phyloP scores from a whole-genome alignment of 2,888 invertebrate species.

The Caprella mutica region DNA sequence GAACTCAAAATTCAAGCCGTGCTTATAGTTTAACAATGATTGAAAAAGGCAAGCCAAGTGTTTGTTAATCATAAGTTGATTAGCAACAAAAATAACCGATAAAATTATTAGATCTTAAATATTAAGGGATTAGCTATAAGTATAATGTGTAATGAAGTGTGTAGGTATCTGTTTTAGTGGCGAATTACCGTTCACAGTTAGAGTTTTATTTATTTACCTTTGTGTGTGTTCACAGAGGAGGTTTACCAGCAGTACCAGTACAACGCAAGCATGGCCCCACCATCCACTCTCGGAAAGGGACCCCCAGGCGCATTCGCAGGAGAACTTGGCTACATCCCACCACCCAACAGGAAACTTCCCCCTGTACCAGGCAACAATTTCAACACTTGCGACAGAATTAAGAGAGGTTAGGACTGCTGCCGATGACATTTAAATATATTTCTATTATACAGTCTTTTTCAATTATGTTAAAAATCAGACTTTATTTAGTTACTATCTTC shows the following conservation, averaged over 20 bases:
- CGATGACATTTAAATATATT: slow-evolving; percentile 4
- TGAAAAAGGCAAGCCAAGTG: too few relatives aligned
- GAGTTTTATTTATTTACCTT: too few relatives aligned
- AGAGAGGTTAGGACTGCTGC: slow-evolving; percentile 67
- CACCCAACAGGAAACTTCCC: slow-evolving; percentile 80
- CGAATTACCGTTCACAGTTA: too few relatives aligned
- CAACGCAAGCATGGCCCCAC: slow-evolving; percentile 33
- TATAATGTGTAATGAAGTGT: too few relatives aligned
- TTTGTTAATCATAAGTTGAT: too few relatives aligned
- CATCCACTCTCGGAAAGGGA: slow-evolving; percentile 32
- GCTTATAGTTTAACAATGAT: too few relatives aligned
- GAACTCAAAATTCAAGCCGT: too few relatives aligned
- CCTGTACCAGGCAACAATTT: slow-evolving; percentile 87
- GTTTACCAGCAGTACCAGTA: slow-evolving; percentile 35
- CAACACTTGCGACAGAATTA: slow-evolving; percentile 85
- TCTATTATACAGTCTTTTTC: not conserved
- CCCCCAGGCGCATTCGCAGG: slow-evolving; percentile 43
- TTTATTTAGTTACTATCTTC: not conserved
- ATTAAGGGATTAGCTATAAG: too few relatives aligned
- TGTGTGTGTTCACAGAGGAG: slow-evolving; percentile 24
- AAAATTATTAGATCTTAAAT: too few relatives aligned
- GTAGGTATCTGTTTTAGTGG: too few relatives aligned
- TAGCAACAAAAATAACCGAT: too few relatives aligned
- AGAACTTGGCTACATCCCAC: slow-evolving; percentile 83
- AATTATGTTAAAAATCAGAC: too few relatives aligned